A percentile compares a stretch with the other conserved stretches of the same genome.
Evolutionary conservation across 2,888 invertebrate species (phyloP).

Genomic region (Andrena hattorfiana): DNA sequence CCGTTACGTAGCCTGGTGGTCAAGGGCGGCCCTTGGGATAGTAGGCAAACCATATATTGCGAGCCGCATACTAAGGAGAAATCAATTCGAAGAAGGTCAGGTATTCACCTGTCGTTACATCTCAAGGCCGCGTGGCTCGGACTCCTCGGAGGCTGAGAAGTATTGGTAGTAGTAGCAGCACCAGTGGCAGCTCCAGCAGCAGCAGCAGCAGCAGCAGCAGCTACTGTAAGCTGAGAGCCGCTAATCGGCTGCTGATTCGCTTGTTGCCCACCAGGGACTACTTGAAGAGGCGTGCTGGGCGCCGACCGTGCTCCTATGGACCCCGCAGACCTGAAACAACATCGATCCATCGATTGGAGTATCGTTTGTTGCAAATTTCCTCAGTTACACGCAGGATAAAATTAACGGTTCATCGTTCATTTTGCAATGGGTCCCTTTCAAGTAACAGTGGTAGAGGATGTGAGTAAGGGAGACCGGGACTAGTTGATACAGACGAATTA

Average conservation of each 20-base stretch:
- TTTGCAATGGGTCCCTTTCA: too few relatives aligned
- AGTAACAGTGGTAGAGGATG: too few relatives aligned
- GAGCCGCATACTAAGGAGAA: slow-evolving; percentile 4
- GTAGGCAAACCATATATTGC: background rate
- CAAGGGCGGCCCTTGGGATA: background rate
- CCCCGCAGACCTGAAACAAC: slow-evolving; percentile 86
- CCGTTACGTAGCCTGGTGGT: too few relatives aligned
- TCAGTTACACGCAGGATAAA: too few relatives aligned
- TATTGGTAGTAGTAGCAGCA: slow-evolving; percentile 43
- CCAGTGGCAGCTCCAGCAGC: too few relatives aligned
- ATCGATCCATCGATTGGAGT: background rate
- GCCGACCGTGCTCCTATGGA: slow-evolving; percentile 89
- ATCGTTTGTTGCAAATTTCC: background rate
- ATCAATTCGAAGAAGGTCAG: slow-evolving; percentile 13
- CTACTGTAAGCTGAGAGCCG: slow-evolving; percentile 78
- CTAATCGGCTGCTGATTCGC: slow-evolving; percentile 72
- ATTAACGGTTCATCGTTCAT: too few relatives aligned
- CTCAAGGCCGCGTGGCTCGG: slow-evolving; percentile 81
- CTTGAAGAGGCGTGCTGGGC: slow-evolving; percentile 89
- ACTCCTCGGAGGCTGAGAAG: slow-evolving; percentile 82
- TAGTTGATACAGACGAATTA: too few relatives aligned
- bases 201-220: slow-evolving; percentile 54
- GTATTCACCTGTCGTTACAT: slow-evolving; percentile 80
- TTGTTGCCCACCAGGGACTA: slow-evolving; percentile 80
- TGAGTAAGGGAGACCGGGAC: too few relatives aligned